Conservation (phyloP, 2,113 vertebrate genomes). For the Strigops habroptila region DNA sequence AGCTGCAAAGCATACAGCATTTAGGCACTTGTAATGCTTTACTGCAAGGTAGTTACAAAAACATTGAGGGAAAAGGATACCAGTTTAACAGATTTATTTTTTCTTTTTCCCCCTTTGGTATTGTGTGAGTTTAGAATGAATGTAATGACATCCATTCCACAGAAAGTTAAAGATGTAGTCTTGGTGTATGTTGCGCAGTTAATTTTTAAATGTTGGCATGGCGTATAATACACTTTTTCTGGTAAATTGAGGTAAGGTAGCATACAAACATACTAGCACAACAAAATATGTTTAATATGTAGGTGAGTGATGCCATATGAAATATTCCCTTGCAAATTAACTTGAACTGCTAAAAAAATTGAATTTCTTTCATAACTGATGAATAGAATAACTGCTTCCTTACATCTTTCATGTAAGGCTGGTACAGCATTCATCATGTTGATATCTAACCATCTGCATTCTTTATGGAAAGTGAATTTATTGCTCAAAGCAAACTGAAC, state of each 20-base stretch:
- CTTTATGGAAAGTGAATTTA: conserved; percentile 39
- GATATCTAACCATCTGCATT: conserved; percentile 35
- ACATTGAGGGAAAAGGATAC: neutral
- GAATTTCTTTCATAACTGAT: neutral
- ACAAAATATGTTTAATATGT: neutral
- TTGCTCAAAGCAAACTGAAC: conserved; percentile 4
- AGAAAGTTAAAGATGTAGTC: neutral
- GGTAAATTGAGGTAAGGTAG: neutral
- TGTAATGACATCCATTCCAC: neutral
- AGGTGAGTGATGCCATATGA: neutral
- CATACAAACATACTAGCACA: neutral
- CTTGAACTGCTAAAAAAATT: neutral
- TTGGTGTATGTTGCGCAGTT: neutral
- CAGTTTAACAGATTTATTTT: neutral
- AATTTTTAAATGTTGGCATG: neutral
- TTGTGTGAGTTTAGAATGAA: neutral
- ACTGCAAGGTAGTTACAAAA: neutral
- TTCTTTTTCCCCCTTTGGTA: neutral
- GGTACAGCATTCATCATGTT: neutral
- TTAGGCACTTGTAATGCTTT: neutral
- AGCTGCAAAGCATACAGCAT: neutral
- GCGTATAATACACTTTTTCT: neutral
- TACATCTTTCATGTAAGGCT: neutral
- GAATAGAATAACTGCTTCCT: neutral
- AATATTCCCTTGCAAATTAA: neutral